These are phyloP conservation scores for Drosophila nebulosa DNA, from an alignment of 1,140 invertebrate species.

Conservation along the genomic window DNA sequence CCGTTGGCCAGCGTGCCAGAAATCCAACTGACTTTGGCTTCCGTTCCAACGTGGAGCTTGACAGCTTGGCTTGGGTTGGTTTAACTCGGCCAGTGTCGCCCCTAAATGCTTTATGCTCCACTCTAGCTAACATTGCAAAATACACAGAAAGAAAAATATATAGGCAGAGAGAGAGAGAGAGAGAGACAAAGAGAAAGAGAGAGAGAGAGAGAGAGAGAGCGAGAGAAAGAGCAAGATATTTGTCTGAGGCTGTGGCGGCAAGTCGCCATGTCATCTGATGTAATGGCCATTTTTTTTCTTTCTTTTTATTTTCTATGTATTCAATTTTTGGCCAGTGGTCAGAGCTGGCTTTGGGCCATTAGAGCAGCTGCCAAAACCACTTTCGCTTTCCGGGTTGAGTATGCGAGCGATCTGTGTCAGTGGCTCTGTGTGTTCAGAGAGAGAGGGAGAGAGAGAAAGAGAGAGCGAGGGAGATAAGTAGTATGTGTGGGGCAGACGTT, in stretches of 20 bases:
- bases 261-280: conserved; percentile 69
- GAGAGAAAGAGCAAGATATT: neutral
- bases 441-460: no score
- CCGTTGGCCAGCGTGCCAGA: conserved; percentile 69
- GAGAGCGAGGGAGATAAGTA: neutral
- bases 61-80: conserved; percentile 5
- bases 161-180: conserved; percentile 10
- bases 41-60: conserved; percentile 36
- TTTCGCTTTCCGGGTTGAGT: conserved; percentile 63
- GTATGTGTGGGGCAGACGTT: conserved; percentile 18
- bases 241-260: conserved; percentile 15
- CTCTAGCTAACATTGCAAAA: conserved; percentile 38
- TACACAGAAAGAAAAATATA: conserved; percentile 17
- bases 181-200: conserved; percentile 9
- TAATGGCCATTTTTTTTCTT: conserved; percentile 47
- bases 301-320: conserved; percentile 55
- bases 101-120: conserved; percentile 10
- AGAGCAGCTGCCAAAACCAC: conserved; percentile 59
- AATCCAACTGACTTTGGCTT: conserved; percentile 60
- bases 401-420: conserved; percentile 3
- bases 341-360: conserved; percentile 41
- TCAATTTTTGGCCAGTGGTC: conserved; percentile 46
- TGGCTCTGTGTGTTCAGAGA: conserved; percentile 5
- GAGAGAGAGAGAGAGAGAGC: neutral
- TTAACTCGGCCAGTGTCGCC: conserved; percentile 12